Percentiles rank a stretch among this genome's conserved stretches.
Evolutionary conservation across 2,113 vertebrate species (phyloP).

Genomic region (Redunca redunca): DNA sequence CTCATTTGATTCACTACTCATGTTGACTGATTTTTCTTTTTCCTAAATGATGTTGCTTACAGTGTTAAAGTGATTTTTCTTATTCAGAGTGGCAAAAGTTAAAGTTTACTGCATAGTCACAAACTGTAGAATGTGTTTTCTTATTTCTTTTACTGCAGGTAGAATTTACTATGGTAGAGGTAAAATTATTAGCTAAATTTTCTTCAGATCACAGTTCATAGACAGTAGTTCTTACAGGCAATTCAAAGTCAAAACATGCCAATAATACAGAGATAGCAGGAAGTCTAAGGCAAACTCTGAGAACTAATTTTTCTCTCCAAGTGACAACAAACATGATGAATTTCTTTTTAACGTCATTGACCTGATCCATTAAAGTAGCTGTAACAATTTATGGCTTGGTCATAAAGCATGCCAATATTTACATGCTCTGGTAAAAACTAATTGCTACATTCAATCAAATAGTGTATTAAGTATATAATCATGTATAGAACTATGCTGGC

Average conservation of each 20-base stretch:
- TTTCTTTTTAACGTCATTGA: conserved; percentile 1
- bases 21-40: not conserved
- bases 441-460: not conserved
- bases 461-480: not conserved
- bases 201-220: not conserved
- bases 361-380: not conserved
- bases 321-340: not conserved
- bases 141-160: not conserved
- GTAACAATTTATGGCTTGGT: not conserved
- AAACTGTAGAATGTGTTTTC: not conserved
- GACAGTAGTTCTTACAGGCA: not conserved
- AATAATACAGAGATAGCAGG: not conserved
- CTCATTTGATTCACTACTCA: not conserved
- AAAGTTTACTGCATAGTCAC: not conserved
- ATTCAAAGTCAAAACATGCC: not conserved
- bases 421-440: not conserved
- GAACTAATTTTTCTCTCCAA: not conserved
- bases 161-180: not conserved
- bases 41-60: not conserved
- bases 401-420: not conserved
- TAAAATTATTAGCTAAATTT: not conserved
- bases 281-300: not conserved
- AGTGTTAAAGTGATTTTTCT: not conserved
- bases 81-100: fast-evolving
- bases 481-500: not conserved